phyloP scores from a whole-genome alignment of 2,113 vertebrate species.

The Leptobrachium leishanense region DNA sequence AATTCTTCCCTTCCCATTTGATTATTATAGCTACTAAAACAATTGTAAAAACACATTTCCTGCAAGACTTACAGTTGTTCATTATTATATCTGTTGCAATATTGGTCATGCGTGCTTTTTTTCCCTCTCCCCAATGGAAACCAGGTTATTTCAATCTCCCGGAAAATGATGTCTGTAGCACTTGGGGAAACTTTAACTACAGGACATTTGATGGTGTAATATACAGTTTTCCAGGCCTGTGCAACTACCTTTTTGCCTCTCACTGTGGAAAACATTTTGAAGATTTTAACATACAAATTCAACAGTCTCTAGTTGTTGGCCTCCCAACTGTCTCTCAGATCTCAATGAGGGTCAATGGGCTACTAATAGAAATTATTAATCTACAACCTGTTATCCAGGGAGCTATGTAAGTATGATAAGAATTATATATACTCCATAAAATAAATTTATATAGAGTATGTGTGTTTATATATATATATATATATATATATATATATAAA shows the following conservation, averaged over 20 bases:
- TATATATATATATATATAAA: background rate
- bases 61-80: background rate
- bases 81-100: background rate
- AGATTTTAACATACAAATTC: constrained; percentile 50
- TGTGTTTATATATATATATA: background rate
- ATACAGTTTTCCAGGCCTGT: constrained; percentile 43
- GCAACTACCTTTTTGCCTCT: constrained; percentile 45
- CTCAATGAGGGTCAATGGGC: constrained; percentile 37
- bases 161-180: constrained; percentile 31
- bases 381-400: constrained; percentile 2
- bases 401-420: constrained; percentile 1
- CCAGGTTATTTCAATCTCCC: background rate
- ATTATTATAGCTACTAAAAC: too few relatives aligned
- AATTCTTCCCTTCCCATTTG: too few relatives aligned
- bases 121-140: background rate
- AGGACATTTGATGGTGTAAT: constrained; percentile 50
- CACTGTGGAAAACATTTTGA: constrained; percentile 44
- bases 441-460: background rate
- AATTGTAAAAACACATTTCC: too few relatives aligned
- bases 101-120: background rate
- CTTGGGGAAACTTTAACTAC: constrained; percentile 47
- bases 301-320: background rate
- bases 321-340: constrained; percentile 38
- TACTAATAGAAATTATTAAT: constrained; percentile 36
- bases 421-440: background rate